Base-by-base conservation (phyloP, 2,888 invertebrate genomes). In the Apodemia zela region DNA sequence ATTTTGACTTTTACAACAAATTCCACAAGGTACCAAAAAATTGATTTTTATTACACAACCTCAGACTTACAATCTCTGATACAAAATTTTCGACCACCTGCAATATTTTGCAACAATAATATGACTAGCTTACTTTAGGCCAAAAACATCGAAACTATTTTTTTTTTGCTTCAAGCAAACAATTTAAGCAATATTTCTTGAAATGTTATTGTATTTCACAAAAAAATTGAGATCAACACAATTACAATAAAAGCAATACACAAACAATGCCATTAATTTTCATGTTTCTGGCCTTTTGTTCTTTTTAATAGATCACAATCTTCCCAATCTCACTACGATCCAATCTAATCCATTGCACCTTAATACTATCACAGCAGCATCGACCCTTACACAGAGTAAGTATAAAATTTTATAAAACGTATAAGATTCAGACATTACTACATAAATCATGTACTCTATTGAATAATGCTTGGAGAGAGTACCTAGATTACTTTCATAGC, bases 281-380 rank as follows among this genome's bases (percentile, higher is more conserved):
- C 10, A 51, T 18, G 51, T 25, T 51, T 51, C 21, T 51, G 51
- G 51, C 51, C 51, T 25, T 15, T 51, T 51, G 51, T 51, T 51
- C 51, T 51, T 21, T 49, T 21, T 10, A 42, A 15, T 42, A 13
- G 42, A 42, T 15, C 5, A 2, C 42, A 42, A 33, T 33, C 33
- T 33, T 33, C 8, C 8, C 33, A 33, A 49, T 51, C 51, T 21
- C 21, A 10, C 49, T 51, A 21, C 21, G 3, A 51, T 51, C 51
- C 10, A 51, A 21, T 11, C 51, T 51, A 51, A 11, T 51, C 51
- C 51, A 51, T 51, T 51, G 51, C 51, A 51, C 51, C 51, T 51
- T 51, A 51, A 21, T 11, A 51, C 18, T 51, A 51, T 54, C 54
- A 25, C 54, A 54, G 54, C 25, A 54, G 54, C 54, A 25, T 25